Conservation (phyloP, 2,888 invertebrate genomes). For the Chymomyza caudatula region DNA sequence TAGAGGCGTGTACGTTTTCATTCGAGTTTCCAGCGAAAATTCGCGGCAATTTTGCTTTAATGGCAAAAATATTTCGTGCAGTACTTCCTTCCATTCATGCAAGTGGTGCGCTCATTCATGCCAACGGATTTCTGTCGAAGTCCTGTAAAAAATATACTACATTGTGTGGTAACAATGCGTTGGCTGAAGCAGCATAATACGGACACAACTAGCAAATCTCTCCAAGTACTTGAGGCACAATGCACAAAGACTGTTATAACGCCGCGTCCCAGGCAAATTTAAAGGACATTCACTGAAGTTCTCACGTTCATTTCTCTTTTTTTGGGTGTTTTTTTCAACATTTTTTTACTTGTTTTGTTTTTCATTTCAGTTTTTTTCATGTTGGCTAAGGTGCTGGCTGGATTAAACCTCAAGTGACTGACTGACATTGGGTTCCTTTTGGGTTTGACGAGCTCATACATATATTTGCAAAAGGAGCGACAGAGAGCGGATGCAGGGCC, state of each 20-base stretch:
- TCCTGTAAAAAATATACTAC: slow-evolving; percentile 21
- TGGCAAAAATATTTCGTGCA: slow-evolving; percentile 28
- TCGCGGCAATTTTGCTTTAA: slow-evolving; percentile 48
- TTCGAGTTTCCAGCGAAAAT: slow-evolving; percentile 34
- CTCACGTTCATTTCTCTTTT: slow-evolving; percentile 54
- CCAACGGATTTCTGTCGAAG: slow-evolving; percentile 48
- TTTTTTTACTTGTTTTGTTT: slow-evolving; percentile 43
- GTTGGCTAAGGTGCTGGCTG: slow-evolving; percentile 54
- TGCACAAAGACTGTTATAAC: slow-evolving; percentile 19
- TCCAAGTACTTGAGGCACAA: slow-evolving; percentile 47
- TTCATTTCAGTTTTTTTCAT: slow-evolving; percentile 33
- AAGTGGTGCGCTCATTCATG: slow-evolving; percentile 32
- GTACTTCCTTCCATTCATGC: slow-evolving; percentile 43
- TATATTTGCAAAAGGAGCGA: slow-evolving; percentile 50
- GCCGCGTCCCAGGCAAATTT: slow-evolving; percentile 50
- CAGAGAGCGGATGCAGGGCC: slow-evolving; percentile 60
- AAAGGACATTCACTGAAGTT: slow-evolving; percentile 60
- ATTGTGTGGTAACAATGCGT: slow-evolving; percentile 51
- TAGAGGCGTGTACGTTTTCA: slow-evolving; percentile 7
- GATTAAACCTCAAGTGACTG: slow-evolving; percentile 70
- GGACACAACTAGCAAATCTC: slow-evolving; percentile 67
- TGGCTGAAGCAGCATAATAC: slow-evolving; percentile 54
- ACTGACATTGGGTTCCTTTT: slow-evolving; percentile 9
- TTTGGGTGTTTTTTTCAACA: slow-evolving; percentile 37
- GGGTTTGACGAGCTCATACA: slow-evolving; percentile 53